phyloP scores from a whole-genome alignment of 2,113 vertebrate genomes.

The Danionella cerebrum region DNA sequence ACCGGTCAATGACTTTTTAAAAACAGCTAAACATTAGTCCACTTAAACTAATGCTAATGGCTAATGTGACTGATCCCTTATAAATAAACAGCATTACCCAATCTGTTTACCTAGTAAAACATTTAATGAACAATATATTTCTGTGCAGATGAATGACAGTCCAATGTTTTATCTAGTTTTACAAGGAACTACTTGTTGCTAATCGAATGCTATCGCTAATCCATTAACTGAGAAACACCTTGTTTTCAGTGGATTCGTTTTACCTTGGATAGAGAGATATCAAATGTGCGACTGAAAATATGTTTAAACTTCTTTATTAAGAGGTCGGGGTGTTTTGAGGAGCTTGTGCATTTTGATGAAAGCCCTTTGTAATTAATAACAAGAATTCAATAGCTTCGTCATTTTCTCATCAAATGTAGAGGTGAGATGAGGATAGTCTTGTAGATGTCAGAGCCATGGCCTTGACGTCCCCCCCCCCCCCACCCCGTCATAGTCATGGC shows the following conservation, averaged over 20 bases:
- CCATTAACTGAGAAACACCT: conserved; percentile 18
- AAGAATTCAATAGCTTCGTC: background rate
- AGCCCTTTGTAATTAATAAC: too few relatives aligned
- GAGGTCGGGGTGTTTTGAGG: too few relatives aligned
- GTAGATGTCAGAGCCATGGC: background rate
- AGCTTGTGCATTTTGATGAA: too few relatives aligned
- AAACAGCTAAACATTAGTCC: conserved; percentile 16
- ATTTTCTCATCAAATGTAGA: background rate
- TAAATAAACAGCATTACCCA: too few relatives aligned
- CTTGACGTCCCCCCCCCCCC: conserved; percentile 10
- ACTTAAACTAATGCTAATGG: conserved; percentile 42
- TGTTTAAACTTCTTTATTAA: too few relatives aligned
- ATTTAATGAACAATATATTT: too few relatives aligned
- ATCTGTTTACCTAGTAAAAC: too few relatives aligned
- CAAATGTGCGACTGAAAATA: background rate
- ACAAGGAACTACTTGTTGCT: background rate
- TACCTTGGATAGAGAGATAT: background rate
- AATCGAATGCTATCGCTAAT: conserved; percentile 34
- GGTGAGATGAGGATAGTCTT: conserved; percentile 1
- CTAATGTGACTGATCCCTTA: conserved; percentile 51
- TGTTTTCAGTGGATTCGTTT: background rate
- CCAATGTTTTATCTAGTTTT: background rate
- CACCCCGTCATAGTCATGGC: conserved; percentile 14
- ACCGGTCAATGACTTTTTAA: conserved; percentile 6
- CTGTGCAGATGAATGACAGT: too few relatives aligned